Evolutionary conservation across 2,888 invertebrate genomes (phyloP).

Genomic region (Ephialtes manifestator): DNA sequence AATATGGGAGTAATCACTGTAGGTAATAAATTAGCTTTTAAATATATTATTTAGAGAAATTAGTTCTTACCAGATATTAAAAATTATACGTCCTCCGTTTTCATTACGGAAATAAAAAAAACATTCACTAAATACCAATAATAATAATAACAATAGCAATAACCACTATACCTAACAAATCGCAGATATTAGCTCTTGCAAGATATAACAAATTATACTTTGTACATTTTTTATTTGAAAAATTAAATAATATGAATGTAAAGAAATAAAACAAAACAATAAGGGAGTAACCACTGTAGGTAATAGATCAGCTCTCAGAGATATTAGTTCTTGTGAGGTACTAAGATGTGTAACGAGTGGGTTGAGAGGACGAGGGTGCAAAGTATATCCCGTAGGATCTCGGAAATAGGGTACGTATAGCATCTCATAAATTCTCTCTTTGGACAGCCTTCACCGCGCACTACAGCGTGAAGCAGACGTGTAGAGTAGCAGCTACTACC

Average conservation of each 20-base stretch:
- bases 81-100: too few relatives aligned
- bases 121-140: too few relatives aligned
- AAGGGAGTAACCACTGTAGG: background rate
- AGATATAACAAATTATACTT: too few relatives aligned
- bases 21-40: too few relatives aligned
- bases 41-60: too few relatives aligned
- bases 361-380: background rate
- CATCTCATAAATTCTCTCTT: conserved; percentile 61
- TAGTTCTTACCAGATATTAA: too few relatives aligned
- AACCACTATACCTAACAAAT: too few relatives aligned
- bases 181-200: too few relatives aligned
- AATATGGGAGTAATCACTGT: too few relatives aligned
- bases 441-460: conserved; percentile 53
- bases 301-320: conserved; percentile 1
- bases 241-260: background rate
- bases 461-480: conserved; percentile 18
- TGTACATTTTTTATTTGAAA: background rate
- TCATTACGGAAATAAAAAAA: too few relatives aligned
- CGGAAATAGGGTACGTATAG: conserved; percentile 18
- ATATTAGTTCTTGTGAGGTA: background rate
- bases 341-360: conserved; percentile 17
- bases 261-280: background rate
- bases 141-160: too few relatives aligned
- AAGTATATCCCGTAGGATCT: conserved; percentile 26
- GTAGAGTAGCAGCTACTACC: conserved; percentile 17